Percentiles rank a stretch among this genome's conserved stretches.
Conservation (phyloP, 2,113 vertebrate genomes). For the Cynoglossus semilaevis region DNA sequence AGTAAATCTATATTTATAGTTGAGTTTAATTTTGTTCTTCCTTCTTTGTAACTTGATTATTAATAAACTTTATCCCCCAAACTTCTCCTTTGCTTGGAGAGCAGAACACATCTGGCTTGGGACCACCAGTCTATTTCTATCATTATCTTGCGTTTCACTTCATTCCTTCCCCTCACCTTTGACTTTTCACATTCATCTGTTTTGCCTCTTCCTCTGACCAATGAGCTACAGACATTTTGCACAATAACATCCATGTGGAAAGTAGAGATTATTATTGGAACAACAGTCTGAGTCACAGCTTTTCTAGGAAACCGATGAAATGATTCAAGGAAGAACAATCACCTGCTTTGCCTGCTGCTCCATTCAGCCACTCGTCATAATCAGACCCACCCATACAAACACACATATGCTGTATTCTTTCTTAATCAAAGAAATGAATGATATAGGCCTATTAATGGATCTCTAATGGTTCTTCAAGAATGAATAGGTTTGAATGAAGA, state of each 20-base stretch:
- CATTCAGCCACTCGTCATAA: too few species aligned
- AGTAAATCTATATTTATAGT: too few species aligned
- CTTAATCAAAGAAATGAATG: too few species aligned
- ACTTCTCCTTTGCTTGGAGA: constrained; percentile 5
- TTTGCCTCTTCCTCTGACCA: neutral
- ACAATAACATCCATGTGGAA: constrained; percentile 10
- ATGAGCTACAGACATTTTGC: constrained; percentile 2
- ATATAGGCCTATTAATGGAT: neutral
- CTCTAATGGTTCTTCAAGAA: neutral
- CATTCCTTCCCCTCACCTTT: constrained; percentile 40
- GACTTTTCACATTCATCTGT: neutral
- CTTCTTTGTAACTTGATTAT: too few species aligned
- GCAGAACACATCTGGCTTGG: neutral
- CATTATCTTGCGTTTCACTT: constrained; percentile 14
- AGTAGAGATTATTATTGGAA: neutral
- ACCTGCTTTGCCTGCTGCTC: neutral
- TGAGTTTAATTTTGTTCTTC: too few species aligned
- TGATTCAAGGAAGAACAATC: constrained; percentile 10
- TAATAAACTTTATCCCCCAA: too few species aligned
- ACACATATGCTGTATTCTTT: neutral
- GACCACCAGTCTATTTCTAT: constrained; percentile 32
- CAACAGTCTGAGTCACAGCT: constrained; percentile 17
- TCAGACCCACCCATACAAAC: too few species aligned
- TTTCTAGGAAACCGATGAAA: neutral
- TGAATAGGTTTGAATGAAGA: neutral